A percentile compares a stretch with the other conserved stretches of the same genome.
Conservation (phyloP, 2,888 invertebrate genomes). For the Apamea sordens region DNA sequence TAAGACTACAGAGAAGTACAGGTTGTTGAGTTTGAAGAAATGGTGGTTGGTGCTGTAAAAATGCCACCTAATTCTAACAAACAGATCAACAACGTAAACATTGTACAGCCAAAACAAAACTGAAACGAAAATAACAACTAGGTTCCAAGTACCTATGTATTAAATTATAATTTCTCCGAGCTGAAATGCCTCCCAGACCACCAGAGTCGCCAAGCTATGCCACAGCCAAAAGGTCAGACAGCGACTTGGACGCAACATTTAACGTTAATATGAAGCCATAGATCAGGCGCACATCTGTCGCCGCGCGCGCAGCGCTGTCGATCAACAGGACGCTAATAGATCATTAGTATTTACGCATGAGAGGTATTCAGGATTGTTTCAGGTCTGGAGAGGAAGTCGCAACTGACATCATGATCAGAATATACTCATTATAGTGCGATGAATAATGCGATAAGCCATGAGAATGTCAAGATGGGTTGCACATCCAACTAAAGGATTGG, state of each 20-base stretch:
- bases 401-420: conserved; percentile 5
- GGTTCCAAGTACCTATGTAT: conserved; percentile 26
- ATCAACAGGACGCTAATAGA: conserved; percentile 60
- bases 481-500: background rate
- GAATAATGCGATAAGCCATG: background rate
- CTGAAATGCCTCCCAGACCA: conserved; percentile 56
- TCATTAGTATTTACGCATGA: conserved; percentile 53
- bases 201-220: conserved; percentile 59
- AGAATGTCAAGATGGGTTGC: background rate
- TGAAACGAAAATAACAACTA: conserved; percentile 15
- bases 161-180: conserved; percentile 48
- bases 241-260: conserved; percentile 62
- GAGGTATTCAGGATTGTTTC: conserved; percentile 48
- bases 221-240: conserved; percentile 58
- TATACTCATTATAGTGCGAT: background rate
- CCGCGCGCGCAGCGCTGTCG: conserved; percentile 59
- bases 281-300: conserved; percentile 62
- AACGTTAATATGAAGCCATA: conserved; percentile 65
- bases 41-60: background rate
- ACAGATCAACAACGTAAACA: background rate
- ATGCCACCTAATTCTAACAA: background rate
- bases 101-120: conserved; percentile 10
- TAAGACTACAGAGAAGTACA: background rate
- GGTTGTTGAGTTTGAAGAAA: background rate
- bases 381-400: background rate